phyloP scores from a whole-genome alignment of 2,888 invertebrate genomes.

The Acanthoscelides obtectus region DNA sequence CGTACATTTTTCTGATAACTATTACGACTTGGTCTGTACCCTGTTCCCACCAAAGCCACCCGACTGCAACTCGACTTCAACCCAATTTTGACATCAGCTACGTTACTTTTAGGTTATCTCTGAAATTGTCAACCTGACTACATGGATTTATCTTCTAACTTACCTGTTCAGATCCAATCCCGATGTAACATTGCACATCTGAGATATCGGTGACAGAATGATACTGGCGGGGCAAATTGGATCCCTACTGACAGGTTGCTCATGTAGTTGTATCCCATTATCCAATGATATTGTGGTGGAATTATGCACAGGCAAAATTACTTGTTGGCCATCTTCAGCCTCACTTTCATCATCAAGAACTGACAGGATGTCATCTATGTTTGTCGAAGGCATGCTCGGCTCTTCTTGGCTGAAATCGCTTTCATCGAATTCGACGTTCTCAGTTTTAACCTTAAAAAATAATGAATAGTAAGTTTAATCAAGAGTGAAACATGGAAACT shows the following conservation, averaged over 20 bases:
- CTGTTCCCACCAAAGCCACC: too few species aligned
- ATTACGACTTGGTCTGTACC: too few species aligned
- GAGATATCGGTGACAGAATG: constrained; percentile 50
- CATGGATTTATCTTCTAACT: not conserved
- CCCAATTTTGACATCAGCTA: too few species aligned
- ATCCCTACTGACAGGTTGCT: constrained; percentile 10
- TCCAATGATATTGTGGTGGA: constrained; percentile 32
- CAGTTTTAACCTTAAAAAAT: not conserved
- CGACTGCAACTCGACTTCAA: too few species aligned
- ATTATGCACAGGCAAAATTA: constrained; percentile 27
- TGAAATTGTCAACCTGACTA: too few species aligned
- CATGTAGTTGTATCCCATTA: constrained; percentile 32
- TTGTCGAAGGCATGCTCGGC: constrained; percentile 19
- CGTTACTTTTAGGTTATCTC: too few species aligned
- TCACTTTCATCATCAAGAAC: constrained; percentile 31
- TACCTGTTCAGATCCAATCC: constrained; percentile 42
- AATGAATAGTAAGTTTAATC: too few species aligned
- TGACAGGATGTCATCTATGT: constrained; percentile 38
- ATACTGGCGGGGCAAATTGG: constrained; percentile 20
- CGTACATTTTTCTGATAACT: too few species aligned
- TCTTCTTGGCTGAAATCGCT: constrained; percentile 40
- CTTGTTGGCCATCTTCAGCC: constrained; percentile 15
- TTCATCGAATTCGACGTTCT: constrained; percentile 34
- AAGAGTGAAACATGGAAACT: too few species aligned
- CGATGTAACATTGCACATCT: constrained; percentile 51